Base-by-base conservation (phyloP, 2,888 invertebrate species). In the Mesorhabditis spiculigera region DNA sequence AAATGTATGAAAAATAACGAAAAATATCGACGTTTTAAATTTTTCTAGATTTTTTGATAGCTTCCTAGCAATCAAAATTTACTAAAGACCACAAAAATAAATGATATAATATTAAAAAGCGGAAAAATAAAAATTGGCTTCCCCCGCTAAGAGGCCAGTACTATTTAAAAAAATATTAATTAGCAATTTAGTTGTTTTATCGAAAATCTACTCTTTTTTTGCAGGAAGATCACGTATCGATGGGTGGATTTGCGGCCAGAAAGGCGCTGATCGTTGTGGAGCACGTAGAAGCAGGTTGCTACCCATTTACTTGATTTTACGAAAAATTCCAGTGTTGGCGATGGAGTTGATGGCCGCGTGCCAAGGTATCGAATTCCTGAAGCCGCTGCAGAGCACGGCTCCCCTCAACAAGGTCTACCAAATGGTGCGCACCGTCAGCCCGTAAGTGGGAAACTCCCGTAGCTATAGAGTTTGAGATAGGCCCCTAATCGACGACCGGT, bases 211-310 rank as follows among this genome's bases (percentile, higher is more conserved):
- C 28, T 28, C 28, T 28, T 28, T 28, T 28, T 28, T 28, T 28
- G 28, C 28, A 76, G 44, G 91, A 91, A 84, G 91, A 91, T 85
- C 91, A 91, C 85, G 91, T 91, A 63, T 90, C 90, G 8, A 91
- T 91, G 91, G 91, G 91, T 16, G 90, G 90, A 8, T 91, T 90
- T 84, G 87, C 91, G 1, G 91, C 91, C 3, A 85, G 91, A 73
- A 91, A 91, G 85, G 89, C 89, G 10, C 86, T 91, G 42, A 87
- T 87, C 75, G 89, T 90, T 43, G 86, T 88, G 4, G 87, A 87
- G 76, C 87, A 89, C 73, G 88, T 89, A 3, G 89, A 89, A 81
- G 87, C 87, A 72, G 88, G 88, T 88, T 45, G 44, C 16, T 45
- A 42, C 45, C 16, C n/a, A 66, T 44, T 16, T 44, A 6, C 5